Evolutionary conservation across 2,888 invertebrate species (phyloP).

Genomic region (Apodemia duryi): DNA sequence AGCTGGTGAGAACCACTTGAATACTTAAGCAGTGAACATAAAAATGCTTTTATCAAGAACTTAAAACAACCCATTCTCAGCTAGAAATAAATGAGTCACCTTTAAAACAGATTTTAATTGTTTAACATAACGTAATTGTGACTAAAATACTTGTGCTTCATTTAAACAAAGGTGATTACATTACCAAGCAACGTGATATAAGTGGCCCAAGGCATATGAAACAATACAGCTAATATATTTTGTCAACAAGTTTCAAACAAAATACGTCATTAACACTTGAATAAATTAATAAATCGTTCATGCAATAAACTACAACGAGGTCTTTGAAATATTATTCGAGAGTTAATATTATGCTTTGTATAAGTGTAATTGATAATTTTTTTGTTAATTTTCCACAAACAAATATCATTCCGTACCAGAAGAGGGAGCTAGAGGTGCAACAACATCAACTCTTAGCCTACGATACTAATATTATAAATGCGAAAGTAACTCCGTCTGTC

Average conservation of each 20-base stretch:
- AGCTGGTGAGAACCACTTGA: background rate
- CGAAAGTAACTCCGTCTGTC: too few species aligned
- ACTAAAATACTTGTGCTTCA: background rate
- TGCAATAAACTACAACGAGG: background rate
- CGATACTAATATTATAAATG: too few species aligned
- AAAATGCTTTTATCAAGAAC: constrained; percentile 11
- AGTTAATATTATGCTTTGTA: background rate
- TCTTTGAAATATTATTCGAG: background rate
- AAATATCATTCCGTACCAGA: too few species aligned
- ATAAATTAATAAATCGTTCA: constrained; percentile 5
- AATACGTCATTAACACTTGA: constrained; percentile 8
- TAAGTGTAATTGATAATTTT: background rate
- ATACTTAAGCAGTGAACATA: constrained; percentile 1
- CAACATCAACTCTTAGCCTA: too few species aligned
- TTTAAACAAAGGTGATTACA: constrained; percentile 1
- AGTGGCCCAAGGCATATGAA: constrained; percentile 8
- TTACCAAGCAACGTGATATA: background rate
- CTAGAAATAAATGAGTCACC: background rate
- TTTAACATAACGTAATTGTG: background rate
- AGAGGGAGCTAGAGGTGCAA: too few species aligned
- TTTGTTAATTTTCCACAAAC: background rate
- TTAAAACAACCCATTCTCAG: background rate
- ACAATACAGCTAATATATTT: constrained; percentile 6
- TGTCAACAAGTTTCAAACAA: constrained; percentile 8
- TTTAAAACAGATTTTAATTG: background rate